A percentile compares a stretch with the other conserved stretches of the same genome.
Evolutionary conservation across 2,113 vertebrate genomes (phyloP).

Genomic region (Zapornia atra): DNA sequence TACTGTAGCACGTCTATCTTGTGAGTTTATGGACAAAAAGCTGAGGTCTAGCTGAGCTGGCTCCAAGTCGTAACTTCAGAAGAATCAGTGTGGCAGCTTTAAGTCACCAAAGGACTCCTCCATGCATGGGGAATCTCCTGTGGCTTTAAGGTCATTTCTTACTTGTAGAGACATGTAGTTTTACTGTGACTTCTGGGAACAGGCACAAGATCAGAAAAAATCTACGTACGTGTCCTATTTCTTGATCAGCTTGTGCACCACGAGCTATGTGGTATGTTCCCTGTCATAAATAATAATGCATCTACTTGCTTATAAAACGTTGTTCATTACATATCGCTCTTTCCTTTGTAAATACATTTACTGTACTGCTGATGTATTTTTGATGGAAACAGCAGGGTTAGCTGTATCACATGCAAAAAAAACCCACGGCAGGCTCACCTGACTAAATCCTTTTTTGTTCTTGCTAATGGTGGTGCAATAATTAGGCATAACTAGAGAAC

Average conservation of each 20-base stretch:
- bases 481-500: not conserved
- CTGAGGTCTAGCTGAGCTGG: not conserved
- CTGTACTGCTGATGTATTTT: not conserved
- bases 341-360: not conserved
- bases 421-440: not conserved
- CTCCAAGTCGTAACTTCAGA: not conserved
- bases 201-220: not conserved
- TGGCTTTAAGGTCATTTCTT: not conserved
- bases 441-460: not conserved
- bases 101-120: not conserved
- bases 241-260: not conserved
- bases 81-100: not conserved
- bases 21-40: not conserved
- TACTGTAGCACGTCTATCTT: not conserved
- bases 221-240: not conserved
- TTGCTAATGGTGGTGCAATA: not conserved
- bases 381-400: not conserved
- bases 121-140: not conserved
- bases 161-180: not conserved
- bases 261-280: not conserved
- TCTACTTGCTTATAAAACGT: not conserved
- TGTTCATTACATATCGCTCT: not conserved
- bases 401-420: not conserved
- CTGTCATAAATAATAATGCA: not conserved
- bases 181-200: not conserved